phyloP scores from a whole-genome alignment of 2,888 invertebrate species.

The Hymenopus coronatus region DNA sequence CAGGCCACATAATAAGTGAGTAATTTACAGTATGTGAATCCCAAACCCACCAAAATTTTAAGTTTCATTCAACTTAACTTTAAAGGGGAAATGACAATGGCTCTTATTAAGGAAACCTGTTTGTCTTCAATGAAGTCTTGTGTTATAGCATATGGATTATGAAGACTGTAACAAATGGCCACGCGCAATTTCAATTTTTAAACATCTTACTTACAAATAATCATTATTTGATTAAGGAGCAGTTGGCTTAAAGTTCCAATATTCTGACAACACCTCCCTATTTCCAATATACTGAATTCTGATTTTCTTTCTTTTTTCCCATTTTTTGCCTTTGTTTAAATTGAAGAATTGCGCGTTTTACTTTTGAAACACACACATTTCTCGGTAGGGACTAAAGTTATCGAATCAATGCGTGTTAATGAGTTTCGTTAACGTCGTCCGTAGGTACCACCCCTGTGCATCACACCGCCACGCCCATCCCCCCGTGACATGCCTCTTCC shows the following conservation, averaged over 20 bases:
- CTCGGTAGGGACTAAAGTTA: slow-evolving; percentile 24
- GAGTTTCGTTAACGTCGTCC: slow-evolving; percentile 40
- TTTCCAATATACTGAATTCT: not conserved
- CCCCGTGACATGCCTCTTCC: slow-evolving; percentile 40
- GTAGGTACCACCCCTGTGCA: slow-evolving; percentile 21
- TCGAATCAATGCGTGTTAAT: not conserved
- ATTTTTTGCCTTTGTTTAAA: not conserved
- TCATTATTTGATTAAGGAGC: slow-evolving; percentile 3
- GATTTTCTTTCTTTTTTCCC: slow-evolving; percentile 6
- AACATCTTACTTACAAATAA: slow-evolving; percentile 17
- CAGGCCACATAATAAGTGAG: not conserved
- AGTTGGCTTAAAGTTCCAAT: not conserved
- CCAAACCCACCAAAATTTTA: not conserved
- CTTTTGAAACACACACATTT: slow-evolving; percentile 22
- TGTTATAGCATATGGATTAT: slow-evolving; percentile 18
- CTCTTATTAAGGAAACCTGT: slow-evolving; percentile 15
- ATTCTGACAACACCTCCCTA: slow-evolving; percentile 4
- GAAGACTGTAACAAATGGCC: slow-evolving; percentile 13
- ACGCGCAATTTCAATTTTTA: slow-evolving; percentile 23
- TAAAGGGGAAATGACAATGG: slow-evolving; percentile 19
- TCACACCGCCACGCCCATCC: slow-evolving; percentile 40
- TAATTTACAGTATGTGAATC: not conserved
- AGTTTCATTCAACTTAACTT: slow-evolving; percentile 14
- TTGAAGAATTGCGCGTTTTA: slow-evolving; percentile 19
- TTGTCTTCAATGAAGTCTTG: slow-evolving; percentile 16